A percentile compares a stretch with the other conserved stretches of the same genome.
Conservation (phyloP, 23 tunicate species). For the Halocynthia roretzi region DNA sequence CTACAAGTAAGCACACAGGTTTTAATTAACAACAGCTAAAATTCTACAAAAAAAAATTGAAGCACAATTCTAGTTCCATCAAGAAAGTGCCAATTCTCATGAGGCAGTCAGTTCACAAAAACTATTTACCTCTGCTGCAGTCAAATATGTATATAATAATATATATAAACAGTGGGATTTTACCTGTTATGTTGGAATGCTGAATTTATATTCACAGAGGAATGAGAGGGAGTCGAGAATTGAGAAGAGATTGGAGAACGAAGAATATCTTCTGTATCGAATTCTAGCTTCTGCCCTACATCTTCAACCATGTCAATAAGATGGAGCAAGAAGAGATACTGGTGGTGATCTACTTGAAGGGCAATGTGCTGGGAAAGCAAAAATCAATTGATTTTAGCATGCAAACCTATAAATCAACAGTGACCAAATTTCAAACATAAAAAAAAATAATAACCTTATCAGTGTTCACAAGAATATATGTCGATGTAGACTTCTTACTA, state of each 20-base stretch:
- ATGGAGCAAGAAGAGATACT: conserved; percentile 47
- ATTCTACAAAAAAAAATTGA: neutral
- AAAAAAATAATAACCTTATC: conserved; percentile 38
- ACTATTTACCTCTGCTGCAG: neutral
- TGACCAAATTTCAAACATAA: neutral
- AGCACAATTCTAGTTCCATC: neutral
- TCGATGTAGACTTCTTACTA: conserved; percentile 14
- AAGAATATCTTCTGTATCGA: conserved; percentile 5
- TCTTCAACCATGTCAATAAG: conserved; percentile 45
- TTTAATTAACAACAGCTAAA: too few species aligned
- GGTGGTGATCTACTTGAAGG: conserved; percentile 59
- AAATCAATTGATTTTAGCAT: neutral
- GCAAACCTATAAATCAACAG: neutral
- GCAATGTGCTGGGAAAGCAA: conserved; percentile 32
- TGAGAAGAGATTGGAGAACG: neutral
- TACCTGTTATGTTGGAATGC: neutral
- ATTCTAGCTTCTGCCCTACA: conserved; percentile 47
- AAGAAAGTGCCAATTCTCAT: neutral
- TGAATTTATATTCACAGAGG: neutral
- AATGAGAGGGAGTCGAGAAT: neutral
- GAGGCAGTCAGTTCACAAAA: neutral
- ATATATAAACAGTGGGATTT: neutral
- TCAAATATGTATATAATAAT: too few species aligned
- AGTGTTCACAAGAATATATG: conserved; percentile 33
- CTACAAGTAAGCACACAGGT: too few species aligned